A percentile compares a stretch with the other conserved stretches of the same genome.
These are phyloP conservation scores for Bombus polaris DNA, from an alignment of 1,140 invertebrate genomes.

Conservation along the genomic window DNA sequence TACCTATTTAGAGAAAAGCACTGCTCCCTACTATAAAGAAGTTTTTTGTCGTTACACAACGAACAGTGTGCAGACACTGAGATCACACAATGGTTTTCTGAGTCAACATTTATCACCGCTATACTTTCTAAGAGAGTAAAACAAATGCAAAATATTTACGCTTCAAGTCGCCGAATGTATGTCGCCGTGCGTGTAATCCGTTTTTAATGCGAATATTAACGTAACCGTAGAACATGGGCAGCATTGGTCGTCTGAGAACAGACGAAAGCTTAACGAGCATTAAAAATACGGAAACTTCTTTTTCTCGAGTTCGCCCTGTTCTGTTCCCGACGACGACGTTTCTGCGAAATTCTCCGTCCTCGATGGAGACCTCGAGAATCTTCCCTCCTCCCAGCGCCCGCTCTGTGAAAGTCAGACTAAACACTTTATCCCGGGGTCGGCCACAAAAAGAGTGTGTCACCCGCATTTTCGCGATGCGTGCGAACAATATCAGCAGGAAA, in stretches of 20 bases:
- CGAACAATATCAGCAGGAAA: conserved; percentile 58
- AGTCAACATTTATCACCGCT: neutral
- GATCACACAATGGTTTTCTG: neutral
- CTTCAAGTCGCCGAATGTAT: conserved; percentile 5
- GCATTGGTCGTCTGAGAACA: conserved; percentile 23
- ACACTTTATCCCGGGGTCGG: conserved; percentile 50
- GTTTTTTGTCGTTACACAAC: neutral
- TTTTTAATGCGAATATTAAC: conserved; percentile 48
- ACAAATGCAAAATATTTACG: neutral
- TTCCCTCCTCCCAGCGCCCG: neutral
- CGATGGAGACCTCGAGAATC: conserved; percentile 30
- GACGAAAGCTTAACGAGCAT: conserved; percentile 43
- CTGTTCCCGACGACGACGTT: neutral
- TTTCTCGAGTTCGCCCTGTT: neutral
- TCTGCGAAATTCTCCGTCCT: neutral
- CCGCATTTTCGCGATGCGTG: conserved; percentile 50
- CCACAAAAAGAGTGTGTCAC: conserved; percentile 35
- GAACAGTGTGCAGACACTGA: too few species aligned
- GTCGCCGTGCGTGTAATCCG: conserved; percentile 17
- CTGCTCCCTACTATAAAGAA: neutral
- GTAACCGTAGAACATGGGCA: neutral
- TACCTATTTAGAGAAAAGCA: neutral
- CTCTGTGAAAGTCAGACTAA: conserved; percentile 52
- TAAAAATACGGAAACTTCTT: conserved; percentile 44
- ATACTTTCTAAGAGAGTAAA: too few species aligned